Evolutionary conservation across 2,888 invertebrate species (phyloP).

Genomic region (Yponomeuta plumbellus): DNA sequence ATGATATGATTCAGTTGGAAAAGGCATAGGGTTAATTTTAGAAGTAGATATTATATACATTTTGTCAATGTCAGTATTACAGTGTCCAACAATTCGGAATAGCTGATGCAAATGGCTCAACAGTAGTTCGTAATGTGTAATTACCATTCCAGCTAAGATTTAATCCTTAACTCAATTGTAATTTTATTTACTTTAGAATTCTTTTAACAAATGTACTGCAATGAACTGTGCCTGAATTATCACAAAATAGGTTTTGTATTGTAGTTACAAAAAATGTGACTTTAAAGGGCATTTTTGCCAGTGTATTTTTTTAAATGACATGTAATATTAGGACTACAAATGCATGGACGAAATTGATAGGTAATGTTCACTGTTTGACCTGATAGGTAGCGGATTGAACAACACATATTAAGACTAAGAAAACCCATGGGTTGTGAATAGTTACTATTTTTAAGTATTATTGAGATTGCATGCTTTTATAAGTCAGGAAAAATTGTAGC

Average conservation of each 20-base stretch:
- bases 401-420: not conserved
- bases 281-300: not conserved
- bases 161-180: too few relatives aligned
- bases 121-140: not conserved
- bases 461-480: not conserved
- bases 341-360: not conserved
- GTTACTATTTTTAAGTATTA: not conserved
- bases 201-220: too few relatives aligned
- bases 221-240: constrained; percentile 1
- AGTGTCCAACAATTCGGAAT: not conserved
- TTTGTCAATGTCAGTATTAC: too few relatives aligned
- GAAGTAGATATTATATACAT: not conserved
- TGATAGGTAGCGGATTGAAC: not conserved
- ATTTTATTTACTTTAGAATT: too few relatives aligned
- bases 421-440: not conserved
- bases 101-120: not conserved
- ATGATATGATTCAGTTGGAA: constrained; percentile 73
- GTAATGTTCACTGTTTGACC: not conserved
- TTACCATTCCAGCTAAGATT: too few relatives aligned
- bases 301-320: not conserved
- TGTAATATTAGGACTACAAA: not conserved
- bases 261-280: not conserved
- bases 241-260: not conserved
- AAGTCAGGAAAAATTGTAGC: not conserved
- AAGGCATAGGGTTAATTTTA: constrained; percentile 34